phyloP scores from a whole-genome alignment of 2,888 invertebrate genomes.

The Crocallis elinguaria region DNA sequence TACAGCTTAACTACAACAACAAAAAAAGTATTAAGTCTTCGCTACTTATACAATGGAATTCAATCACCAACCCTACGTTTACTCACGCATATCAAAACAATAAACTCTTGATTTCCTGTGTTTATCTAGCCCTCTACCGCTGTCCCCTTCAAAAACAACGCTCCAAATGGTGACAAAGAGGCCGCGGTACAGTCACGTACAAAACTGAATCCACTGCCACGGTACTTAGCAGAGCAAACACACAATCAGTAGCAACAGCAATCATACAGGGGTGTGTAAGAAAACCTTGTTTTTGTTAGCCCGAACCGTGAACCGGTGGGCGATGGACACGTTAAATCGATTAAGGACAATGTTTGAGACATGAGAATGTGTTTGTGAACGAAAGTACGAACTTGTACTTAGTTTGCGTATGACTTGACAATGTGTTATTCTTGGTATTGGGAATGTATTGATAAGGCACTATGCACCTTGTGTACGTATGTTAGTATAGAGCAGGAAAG shows the following conservation, averaged over 20 bases:
- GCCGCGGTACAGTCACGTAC: constrained; percentile 68
- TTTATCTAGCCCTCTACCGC: constrained; percentile 32
- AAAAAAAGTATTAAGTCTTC: too few relatives aligned
- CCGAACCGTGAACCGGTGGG: constrained; percentile 51
- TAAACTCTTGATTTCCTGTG: constrained; percentile 34
- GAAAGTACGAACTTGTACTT: background rate
- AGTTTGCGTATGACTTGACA: background rate
- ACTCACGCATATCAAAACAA: constrained; percentile 18
- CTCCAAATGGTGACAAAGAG: constrained; percentile 70
- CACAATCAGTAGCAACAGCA: constrained; percentile 66
- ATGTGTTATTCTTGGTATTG: background rate
- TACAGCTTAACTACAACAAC: too few relatives aligned
- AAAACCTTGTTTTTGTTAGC: constrained; percentile 62
- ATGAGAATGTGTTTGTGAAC: constrained; percentile 28
- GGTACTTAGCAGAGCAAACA: constrained; percentile 78
- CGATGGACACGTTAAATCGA: constrained; percentile 71
- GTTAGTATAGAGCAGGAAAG: too few relatives aligned
- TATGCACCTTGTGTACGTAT: too few relatives aligned
- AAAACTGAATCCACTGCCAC: constrained; percentile 56
- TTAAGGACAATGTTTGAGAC: constrained; percentile 62
- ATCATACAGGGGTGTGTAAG: constrained; percentile 60
- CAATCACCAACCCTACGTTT: background rate
- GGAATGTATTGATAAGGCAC: background rate
- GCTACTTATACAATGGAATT: background rate
- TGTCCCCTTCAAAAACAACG: constrained; percentile 46